These are phyloP conservation scores for Plotosus lineatus DNA, from an alignment of 2,113 vertebrate species.

Conservation along the genomic window DNA sequence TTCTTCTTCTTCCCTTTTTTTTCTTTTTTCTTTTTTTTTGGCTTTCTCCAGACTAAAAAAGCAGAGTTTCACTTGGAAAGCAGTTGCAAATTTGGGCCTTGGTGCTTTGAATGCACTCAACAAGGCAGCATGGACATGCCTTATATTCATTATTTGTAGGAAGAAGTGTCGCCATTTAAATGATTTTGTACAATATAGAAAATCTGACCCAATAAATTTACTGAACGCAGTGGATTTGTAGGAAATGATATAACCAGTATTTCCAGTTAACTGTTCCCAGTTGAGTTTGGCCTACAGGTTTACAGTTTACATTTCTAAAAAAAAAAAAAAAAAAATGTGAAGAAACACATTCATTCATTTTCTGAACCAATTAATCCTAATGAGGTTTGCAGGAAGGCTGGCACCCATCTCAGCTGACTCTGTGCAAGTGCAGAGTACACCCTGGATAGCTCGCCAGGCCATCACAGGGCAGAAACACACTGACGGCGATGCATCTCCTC, in stretches of 20 bases:
- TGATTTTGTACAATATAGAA: neutral
- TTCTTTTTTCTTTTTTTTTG: conserved; percentile 18
- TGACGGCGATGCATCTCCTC: no score
- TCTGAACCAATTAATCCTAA: no score
- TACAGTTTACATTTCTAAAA: neutral
- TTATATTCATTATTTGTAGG: neutral
- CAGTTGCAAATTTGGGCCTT: conserved; percentile 53
- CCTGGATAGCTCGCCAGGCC: no score
- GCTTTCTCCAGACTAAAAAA: neutral
- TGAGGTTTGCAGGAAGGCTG: no score
- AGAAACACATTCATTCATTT: no score
- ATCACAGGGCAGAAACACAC: no score
- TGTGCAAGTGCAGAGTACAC: no score
- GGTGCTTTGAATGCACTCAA: conserved; percentile 44
- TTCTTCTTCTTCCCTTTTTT: no score
- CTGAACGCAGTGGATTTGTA: neutral
- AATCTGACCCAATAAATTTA: neutral
- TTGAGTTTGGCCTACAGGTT: neutral
- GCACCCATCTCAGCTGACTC: no score
- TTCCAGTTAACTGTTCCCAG: no score
- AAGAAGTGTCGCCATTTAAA: no score
- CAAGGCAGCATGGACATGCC: neutral
- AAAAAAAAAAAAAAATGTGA: no score
- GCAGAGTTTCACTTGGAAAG: conserved; percentile 52
- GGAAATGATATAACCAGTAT: neutral